A percentile compares a stretch with the other conserved stretches of the same genome.
Evolutionary conservation across 2,113 vertebrate genomes (phyloP).

Genomic region (Nematolebias whitei): DNA sequence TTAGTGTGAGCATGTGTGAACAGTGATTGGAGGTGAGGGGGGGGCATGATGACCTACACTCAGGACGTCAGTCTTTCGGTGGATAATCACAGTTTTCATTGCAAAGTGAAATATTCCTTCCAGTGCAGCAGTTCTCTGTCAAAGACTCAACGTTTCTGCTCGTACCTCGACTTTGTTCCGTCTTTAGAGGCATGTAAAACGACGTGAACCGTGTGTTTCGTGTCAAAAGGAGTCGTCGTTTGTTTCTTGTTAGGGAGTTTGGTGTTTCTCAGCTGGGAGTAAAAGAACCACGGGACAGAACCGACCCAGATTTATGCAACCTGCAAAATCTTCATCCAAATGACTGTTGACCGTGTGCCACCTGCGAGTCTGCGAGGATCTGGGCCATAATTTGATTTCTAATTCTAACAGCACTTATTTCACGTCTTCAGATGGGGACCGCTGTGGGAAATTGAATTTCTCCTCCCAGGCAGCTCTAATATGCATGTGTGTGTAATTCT

Average conservation of each 20-base stretch:
- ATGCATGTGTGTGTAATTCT: conserved; percentile 67
- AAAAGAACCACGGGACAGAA: conserved; percentile 1
- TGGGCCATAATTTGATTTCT: conserved; percentile 59
- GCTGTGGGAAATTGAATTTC: conserved; percentile 55
- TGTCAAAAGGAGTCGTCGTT: conserved; percentile 36
- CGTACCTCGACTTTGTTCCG: conserved; percentile 12
- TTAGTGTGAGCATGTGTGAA: neutral
- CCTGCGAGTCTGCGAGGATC: conserved; percentile 38
- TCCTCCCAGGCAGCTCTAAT: conserved; percentile 43
- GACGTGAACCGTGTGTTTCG: conserved; percentile 37
- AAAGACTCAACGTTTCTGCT: conserved; percentile 43
- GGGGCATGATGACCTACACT: neutral
- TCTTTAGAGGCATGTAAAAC: conserved; percentile 49
- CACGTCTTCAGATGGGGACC: conserved; percentile 45
- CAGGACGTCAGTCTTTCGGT: neutral
- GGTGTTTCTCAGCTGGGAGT: conserved; percentile 17
- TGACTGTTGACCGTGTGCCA: conserved; percentile 48
- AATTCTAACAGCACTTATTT: conserved; percentile 62
- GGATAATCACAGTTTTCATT: conserved; percentile 12
- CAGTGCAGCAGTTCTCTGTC: conserved; percentile 36
- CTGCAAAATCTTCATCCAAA: conserved; percentile 21
- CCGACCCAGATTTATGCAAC: conserved; percentile 7
- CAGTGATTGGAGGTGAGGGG: neutral
- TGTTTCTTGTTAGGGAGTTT: conserved; percentile 19
- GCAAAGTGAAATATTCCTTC: conserved; percentile 36